Evolutionary conservation across 2,797 vertebrate species (phyloP).

Genomic region (Ispidina lecontei): DNA sequence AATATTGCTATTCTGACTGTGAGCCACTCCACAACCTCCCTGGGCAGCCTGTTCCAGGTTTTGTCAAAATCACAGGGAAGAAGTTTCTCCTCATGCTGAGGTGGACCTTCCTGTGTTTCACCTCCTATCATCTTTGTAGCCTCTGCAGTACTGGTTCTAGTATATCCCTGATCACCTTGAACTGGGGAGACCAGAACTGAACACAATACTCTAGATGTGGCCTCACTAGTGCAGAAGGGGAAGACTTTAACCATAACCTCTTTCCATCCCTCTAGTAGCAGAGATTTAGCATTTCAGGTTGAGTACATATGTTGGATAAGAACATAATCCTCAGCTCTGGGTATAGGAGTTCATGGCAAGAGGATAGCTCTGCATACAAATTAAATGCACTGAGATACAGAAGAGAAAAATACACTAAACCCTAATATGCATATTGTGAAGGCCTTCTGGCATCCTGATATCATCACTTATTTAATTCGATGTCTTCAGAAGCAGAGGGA

Average conservation of each 20-base stretch:
- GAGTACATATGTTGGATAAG: conserved; percentile 63
- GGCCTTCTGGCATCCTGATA: conserved; percentile 27
- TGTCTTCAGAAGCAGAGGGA: conserved; percentile 36
- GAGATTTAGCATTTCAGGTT: conserved; percentile 60
- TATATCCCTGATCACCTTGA: too few species aligned
- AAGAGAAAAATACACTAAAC: background rate
- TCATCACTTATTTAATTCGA: conserved; percentile 23
- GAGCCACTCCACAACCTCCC: too few species aligned
- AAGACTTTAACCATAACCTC: conserved; percentile 29
- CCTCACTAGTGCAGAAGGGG: too few species aligned
- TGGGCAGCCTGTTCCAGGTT: too few species aligned
- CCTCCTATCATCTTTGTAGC: too few species aligned
- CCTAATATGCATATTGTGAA: conserved; percentile 20
- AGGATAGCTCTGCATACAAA: conserved; percentile 61
- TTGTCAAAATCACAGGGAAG: too few species aligned
- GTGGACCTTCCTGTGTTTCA: too few species aligned
- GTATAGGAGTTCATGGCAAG: conserved; percentile 28
- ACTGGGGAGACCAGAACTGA: too few species aligned
- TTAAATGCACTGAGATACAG: background rate
- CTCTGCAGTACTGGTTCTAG: too few species aligned
- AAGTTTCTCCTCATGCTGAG: too few species aligned
- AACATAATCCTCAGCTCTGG: conserved; percentile 63
- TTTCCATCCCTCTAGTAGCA: conserved; percentile 32
- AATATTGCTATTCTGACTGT: too few species aligned
- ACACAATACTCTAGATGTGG: too few species aligned